Evolutionary conservation across 30 jellyfish, hydroid and myxozoan species (phyloP), one percentile per base, ranked within the genome.

Genomic region (Hydractinia symbiolongicarpus): DNA sequence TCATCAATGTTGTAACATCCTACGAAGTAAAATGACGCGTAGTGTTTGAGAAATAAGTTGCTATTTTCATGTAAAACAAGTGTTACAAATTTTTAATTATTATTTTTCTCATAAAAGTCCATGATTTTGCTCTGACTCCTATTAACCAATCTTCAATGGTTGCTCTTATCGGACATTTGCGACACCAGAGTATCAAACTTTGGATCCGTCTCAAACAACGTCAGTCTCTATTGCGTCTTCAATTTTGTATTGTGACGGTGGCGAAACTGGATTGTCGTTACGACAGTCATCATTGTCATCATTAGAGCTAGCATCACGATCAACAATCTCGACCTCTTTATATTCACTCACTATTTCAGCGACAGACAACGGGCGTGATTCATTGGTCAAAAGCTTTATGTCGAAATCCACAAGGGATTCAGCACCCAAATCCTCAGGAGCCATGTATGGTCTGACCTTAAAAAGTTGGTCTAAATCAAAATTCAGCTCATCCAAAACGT

Each of bases 281-380:
- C 86, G 73, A 80, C 19, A 60, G 76, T 66, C 86, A 57, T 13
- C 19, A 1, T 58, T 58, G 8, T 61, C 88, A 85, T 80, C 72
- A 85, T 62, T 78, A 66, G n/a, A 11, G 86, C 73, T 11, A 85
- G 15, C 67, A 80, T 61, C 87, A 6, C 2, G 6, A 64, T n/a
- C 8, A 6, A 6, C 74, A 6, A 6, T 13, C 7, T 7, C 74
- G 19, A n/a, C 74, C 7, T 66, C 40, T 7, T 30, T 30, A 30
- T 61, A 80, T 80, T 62, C 75, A 85, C 62, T 79, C 17, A 80
- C 86, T 15, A 67, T 64, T 80, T 80, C 72, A 0, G 21, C 50
- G 52, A 61, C 88, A 80, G 84, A 61, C 88, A 80, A 67, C 67
- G 88, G 86, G 15, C 49, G 83, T 61, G 86, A 62, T 80, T 79